Base-by-base conservation (phyloP, 2,888 invertebrate genomes). In the Stenchaetothrips biformis region DNA sequence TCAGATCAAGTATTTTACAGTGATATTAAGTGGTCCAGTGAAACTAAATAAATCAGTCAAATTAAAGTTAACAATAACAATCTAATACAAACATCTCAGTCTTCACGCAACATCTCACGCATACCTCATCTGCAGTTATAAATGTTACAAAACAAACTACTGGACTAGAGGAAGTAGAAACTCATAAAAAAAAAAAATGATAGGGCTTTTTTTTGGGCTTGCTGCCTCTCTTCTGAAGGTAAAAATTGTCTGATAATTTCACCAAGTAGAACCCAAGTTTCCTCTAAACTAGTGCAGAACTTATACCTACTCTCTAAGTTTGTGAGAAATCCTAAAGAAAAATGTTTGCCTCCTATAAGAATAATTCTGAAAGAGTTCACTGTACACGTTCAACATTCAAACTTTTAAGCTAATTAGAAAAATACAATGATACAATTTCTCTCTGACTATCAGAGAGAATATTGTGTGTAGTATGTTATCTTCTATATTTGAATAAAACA, bases 21-120 rank as follows among this genome's bases (percentile, higher is more conserved):
- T 18, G 13, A 8, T 53, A 18, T 21, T 74, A 74, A 9, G 25
- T 74, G 67, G 67, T 74, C 67, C 67, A 21, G 25, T 74, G 11
- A 74, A 74, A 74, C 37, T 37, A 37, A 37, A 4, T 74, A 74
- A 74, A 74, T 74, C 67, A 74, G 67, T 74, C 67, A 74, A 74
- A 74, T 21, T 25, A 74, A 74, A 74, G 21, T 74, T 74, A 74
- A 74, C 67, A 21, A 8, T 74, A 37, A 74, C 67, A 74, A 74
- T 25, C 67, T 74, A 67, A 21, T 21, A 25, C 67, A 74, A 74
- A 74, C 67, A 21, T 74, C 21, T 74, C 67, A 74, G 67, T 74
- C 67, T 74, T 74, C 21, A 74, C 67, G 9, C 25, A 25, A 74
- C 67, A 21, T 25, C 11, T 74, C 67, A 25, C 1, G 67, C 67